Base-by-base conservation (phyloP, 2,797 vertebrate genomes). In the Eremophila alpestris region DNA sequence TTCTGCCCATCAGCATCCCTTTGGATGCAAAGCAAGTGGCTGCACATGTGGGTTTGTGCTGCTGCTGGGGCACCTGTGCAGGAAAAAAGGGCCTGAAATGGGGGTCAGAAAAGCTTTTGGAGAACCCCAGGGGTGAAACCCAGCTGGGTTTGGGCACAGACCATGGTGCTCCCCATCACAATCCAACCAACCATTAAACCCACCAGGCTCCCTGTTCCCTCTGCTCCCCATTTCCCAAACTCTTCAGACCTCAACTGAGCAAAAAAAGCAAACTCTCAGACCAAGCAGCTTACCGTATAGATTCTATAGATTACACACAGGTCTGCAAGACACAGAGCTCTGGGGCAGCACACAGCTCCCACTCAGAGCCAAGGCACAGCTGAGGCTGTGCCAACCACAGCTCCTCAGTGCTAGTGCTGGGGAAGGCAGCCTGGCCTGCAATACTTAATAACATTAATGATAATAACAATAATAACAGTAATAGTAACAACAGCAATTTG, bases 291-390 rank as follows among this genome's bases (percentile, higher is more conserved):
- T 26, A 59, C 68, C 16, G 0, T 17, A n/a, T 1, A 8, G 63
- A 22, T 65, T 15, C 14, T 29, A 13, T 5, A 38, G 19, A 0
- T 48, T 7, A 26, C 59, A 38, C 32, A 4, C 0, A 3, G 48
- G 26, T 17, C 79, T 48, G 1, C 2, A 67, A 77, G 64, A 40
- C 87, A 20, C 26, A 29, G 71, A 45, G 30, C 75, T 16, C 38
- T 38, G 38, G 38, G 11, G 38, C 38, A 38, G 38, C 38, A 38
- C 38, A 38, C 38, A 38, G 38, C 38, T 38, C 38, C 38, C 11
- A 7, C 3, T 13, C 2, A 1, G 46, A 62, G 51, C 67, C 1
- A 7, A 40, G 49, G 59, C 10, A 6, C 4, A 38, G 0, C n/a
- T 38, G 40, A 68, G 48, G 48, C 3, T 0, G 58, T 51, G 43